Conservation (phyloP, 2,888 invertebrate genomes). For the Rhorus exstirpatorius region DNA sequence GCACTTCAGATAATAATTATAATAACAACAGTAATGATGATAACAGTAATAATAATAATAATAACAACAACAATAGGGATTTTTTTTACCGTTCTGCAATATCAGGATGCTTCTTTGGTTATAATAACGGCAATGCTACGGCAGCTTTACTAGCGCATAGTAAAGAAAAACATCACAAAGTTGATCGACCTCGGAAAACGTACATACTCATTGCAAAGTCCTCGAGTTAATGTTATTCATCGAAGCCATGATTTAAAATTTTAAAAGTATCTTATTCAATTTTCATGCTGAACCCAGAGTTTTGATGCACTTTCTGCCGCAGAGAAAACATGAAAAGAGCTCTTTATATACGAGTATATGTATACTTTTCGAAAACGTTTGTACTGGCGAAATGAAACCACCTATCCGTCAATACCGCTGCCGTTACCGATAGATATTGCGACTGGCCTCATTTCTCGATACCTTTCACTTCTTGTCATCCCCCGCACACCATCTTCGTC, state of each 20-base stretch:
- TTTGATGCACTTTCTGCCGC: neutral
- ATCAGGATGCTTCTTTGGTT: constrained; percentile 36
- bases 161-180: constrained; percentile 2
- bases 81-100: constrained; percentile 47
- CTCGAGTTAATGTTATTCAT: constrained; percentile 15
- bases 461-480: constrained; percentile 59
- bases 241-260: constrained; percentile 1
- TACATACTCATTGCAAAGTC: neutral
- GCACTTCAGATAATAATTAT: constrained; percentile 43
- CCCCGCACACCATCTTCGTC: constrained; percentile 8
- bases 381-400: constrained; percentile 49
- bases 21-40: too few relatives aligned
- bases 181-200: constrained; percentile 43
- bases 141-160: constrained; percentile 26
- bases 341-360: too few relatives aligned
- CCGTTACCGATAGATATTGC: constrained; percentile 67
- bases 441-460: constrained; percentile 57
- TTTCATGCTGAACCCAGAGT: neutral
- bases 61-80: neutral
- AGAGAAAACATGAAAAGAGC: too few relatives aligned
- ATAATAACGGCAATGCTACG: constrained; percentile 52
- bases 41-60: constrained; percentile 30
- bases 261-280: constrained; percentile 42
- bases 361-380: constrained; percentile 12
- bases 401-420: constrained; percentile 30